Evolutionary conservation across 2,113 vertebrate species (phyloP).

Genomic region (Atractosteus spatula): DNA sequence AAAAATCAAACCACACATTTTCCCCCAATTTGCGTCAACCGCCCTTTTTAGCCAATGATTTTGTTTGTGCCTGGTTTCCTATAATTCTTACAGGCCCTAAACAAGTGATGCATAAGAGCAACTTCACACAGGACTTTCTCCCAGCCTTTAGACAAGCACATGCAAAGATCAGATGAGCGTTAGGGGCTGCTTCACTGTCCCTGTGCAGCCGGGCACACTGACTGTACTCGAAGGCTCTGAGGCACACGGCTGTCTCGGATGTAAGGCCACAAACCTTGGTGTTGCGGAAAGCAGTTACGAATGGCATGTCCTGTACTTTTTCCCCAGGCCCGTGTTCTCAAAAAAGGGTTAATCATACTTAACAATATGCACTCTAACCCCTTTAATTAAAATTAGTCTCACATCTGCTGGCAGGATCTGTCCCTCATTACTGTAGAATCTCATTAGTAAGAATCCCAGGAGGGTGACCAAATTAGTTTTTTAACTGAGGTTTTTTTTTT

Average conservation of each 20-base stretch:
- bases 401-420: slow-evolving; percentile 66
- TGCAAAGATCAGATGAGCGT: not conserved
- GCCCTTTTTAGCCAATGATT: no score
- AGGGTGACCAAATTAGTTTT: slow-evolving; percentile 50
- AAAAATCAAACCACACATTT: no score
- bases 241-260: slow-evolving; percentile 51
- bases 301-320: slow-evolving; percentile 27
- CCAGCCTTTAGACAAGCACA: not conserved
- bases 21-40: no score
- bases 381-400: slow-evolving; percentile 72
- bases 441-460: slow-evolving; percentile 57
- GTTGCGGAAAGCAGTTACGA: slow-evolving; percentile 25
- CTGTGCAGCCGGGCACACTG: not conserved
- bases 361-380: slow-evolving; percentile 62
- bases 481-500: slow-evolving; percentile 57
- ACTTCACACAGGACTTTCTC: no score
- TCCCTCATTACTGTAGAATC: slow-evolving; percentile 73
- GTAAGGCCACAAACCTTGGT: slow-evolving; percentile 39
- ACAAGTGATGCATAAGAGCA: no score
- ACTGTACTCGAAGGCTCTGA: slow-evolving; percentile 33
- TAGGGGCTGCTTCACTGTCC: no score
- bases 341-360: slow-evolving; percentile 70
- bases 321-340: slow-evolving; percentile 31
- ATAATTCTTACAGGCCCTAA: no score
- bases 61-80: no score